Evolutionary conservation across 2,888 invertebrate genomes (phyloP), one percentile per base, ranked within the genome.

Genomic region (Diarsia brunnea): DNA sequence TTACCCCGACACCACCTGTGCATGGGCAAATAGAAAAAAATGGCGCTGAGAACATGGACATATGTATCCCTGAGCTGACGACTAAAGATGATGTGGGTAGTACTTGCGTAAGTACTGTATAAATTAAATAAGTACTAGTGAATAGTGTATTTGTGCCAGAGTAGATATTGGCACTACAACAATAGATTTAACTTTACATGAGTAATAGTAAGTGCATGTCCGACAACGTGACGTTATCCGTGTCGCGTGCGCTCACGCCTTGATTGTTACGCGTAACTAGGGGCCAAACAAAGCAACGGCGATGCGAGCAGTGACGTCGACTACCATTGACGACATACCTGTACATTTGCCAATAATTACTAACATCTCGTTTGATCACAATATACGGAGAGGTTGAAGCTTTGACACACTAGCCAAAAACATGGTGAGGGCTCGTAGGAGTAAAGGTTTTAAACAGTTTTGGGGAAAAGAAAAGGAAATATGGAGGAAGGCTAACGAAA

Each of bases 61-160:
- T 89, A n/a, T 77, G 84, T 12, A 53, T 82, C 4, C 66, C 89
- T 10, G 92, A 91, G 0, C 76, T 74, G 12, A 69, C 31, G n/a
- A 80, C 72, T 64, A 90, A 89, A 21, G 90, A 92, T 27, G 92
- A 93, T 90, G 94, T 93, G 83, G 60, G 71, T n/a, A 10, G 11
- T 14, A 47, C 24, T 60, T 19, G 58, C 27, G 58, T 58, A 10
- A 19, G 27, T 19, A 19, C 11, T 31, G 19, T 31, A 19, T 27
- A 31, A 12, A 47, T 38, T 38, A 38, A 0, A 38, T 38, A 38
- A 38, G 8, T 38, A 38, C 8, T 38, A 38, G 24, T 7, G 7
- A 55, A 16, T 58, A 27, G 24, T 55, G 55, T 24, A 55, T 24
- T 14, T 24, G 8, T 24, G 24, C 16, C 24, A 53, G 4, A 14